A percentile compares a stretch with the other conserved stretches of the same genome.
phyloP scores from a whole-genome alignment of 2,113 vertebrate species.

The Cariama cristata region DNA sequence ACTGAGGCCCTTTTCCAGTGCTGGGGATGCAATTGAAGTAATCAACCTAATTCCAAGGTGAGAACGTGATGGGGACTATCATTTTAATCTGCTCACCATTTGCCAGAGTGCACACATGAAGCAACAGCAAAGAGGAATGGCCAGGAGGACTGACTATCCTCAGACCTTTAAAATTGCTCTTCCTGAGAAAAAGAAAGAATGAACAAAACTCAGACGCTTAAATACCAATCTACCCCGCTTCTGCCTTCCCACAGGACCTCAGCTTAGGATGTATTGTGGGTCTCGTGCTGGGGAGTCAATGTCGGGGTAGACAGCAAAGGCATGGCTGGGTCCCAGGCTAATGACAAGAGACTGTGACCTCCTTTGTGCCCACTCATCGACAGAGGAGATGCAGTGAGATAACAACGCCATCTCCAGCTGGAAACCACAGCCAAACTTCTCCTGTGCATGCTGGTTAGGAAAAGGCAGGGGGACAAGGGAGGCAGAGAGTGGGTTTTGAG shows the following conservation, averaged over 20 bases:
- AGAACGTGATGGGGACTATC: background rate
- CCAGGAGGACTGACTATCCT: background rate
- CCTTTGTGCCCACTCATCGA: background rate
- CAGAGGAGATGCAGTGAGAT: background rate
- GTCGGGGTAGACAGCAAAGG: background rate
- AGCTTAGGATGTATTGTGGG: background rate
- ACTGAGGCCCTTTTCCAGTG: background rate
- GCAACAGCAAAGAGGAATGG: background rate
- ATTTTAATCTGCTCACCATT: background rate
- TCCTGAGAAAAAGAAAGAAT: background rate
- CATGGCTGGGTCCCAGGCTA: background rate
- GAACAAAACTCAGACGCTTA: background rate
- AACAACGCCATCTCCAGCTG: background rate
- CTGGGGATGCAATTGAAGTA: background rate
- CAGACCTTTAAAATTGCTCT: background rate
- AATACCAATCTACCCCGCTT: background rate
- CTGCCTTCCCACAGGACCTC: background rate
- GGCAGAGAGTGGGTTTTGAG: background rate
- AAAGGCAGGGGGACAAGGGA: background rate
- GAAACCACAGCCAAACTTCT: background rate
- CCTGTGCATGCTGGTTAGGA: background rate
- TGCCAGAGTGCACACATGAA: background rate
- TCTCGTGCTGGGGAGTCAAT: background rate
- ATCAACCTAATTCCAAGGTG: background rate
- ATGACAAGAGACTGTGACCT: background rate